Evolutionary conservation across 35 echinoderm and acorn worm species (phyloP).

Genomic region (Ophioderma brevispina): DNA sequence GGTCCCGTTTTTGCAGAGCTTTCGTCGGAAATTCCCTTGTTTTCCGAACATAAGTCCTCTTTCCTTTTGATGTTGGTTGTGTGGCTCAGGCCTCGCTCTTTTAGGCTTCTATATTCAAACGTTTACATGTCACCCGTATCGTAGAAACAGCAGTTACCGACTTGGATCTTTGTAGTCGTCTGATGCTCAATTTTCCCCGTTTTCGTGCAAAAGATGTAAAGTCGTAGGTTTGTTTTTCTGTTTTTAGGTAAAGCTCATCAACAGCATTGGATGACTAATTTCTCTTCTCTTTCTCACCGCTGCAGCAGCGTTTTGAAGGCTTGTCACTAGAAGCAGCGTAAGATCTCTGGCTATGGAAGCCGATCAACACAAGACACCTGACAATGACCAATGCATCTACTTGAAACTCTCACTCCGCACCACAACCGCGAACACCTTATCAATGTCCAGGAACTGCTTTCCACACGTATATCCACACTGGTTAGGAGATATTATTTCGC

Average conservation of each 20-base stretch:
- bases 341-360: constrained; percentile 66
- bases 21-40: background rate
- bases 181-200: constrained; percentile 40
- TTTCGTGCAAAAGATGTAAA: constrained; percentile 54
- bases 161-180: background rate
- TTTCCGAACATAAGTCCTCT: too few relatives aligned
- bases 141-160: constrained; percentile 54
- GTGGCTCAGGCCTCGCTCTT: background rate
- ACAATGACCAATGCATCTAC: constrained; percentile 55
- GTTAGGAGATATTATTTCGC: constrained; percentile 9
- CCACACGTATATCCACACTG: constrained; percentile 66
- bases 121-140: constrained; percentile 64
- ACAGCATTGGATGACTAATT: background rate
- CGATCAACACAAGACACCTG: constrained; percentile 84
- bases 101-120: constrained; percentile 33
- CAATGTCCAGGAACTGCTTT: constrained; percentile 52
- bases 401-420: constrained; percentile 20
- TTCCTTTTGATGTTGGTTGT: background rate
- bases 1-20: background rate
- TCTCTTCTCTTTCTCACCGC: too few relatives aligned
- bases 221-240: constrained; percentile 46
- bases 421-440: constrained; percentile 70
- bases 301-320: constrained; percentile 55
- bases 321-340: constrained; percentile 68
- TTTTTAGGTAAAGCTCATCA: background rate